Base-by-base conservation (phyloP, 1,140 invertebrate species). In the Cephus cinctus region DNA sequence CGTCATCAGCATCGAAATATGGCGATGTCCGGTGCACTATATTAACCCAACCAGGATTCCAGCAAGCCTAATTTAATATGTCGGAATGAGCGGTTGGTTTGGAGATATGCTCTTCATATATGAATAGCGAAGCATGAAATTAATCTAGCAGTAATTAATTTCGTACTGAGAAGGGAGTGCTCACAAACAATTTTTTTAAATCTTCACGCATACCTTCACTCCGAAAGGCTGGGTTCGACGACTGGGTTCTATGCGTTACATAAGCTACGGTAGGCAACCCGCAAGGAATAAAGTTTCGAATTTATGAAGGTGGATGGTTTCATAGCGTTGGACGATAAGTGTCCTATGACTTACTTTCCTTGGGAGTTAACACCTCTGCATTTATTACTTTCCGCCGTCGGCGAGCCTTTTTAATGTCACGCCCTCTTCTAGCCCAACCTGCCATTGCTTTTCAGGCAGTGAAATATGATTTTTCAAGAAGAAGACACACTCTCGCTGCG, bases 1-100 rank as follows among this genome's bases (percentile, higher is more conserved):
- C 12, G 27, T 38, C 42, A 45, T 50, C 48, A 45, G n/a, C 30
- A 43, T 50, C 47, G 23, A 50, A 45, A 50, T 45, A 50, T 50
- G 23, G 42, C 32, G 23, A 30, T 25, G 23, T 23, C 4, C 21
- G 18, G 48, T 12, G 32, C 41, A 35, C 30, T 30, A 50, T 45
- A 45, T 50, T 44, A 39, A 43, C 31, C 48, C 41, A 19, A 12
- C 42, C 48, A 16, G 42, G 34, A 50, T 50, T 50, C 34, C 48
- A 25, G 30, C 34, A 35, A 43, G 48, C 34, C 30, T 50, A 50
- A 50, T 50, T 50, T 39, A 43, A 50, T 36, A 43, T 38, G 35
- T 41, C 19, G 34, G 48, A 50, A 50, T 36, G 35, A 25, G 20
- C 15, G 8, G 23, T 15, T 9, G 34, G 14, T 18, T 18, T 18